A percentile compares a stretch with the other conserved stretches of the same genome.
Conservation (phyloP, 2,888 invertebrate species). For the Diarsia brunnea region DNA sequence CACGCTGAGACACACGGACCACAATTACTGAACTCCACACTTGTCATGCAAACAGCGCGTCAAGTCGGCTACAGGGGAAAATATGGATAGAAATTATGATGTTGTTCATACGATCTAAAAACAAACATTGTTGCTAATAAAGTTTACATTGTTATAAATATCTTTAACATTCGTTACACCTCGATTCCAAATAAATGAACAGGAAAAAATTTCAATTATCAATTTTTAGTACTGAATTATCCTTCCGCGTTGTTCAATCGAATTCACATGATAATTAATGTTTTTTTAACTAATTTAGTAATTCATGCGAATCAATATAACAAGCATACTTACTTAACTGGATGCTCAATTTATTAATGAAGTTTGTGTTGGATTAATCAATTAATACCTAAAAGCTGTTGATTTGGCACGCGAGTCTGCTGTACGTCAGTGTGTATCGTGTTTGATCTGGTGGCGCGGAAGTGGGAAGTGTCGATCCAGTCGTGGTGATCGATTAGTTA, state of each 20-base stretch:
- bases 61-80: neutral
- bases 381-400: conserved; percentile 16
- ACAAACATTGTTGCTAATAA: neutral
- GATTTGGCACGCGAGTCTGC: conserved; percentile 13
- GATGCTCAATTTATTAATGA: conserved; percentile 31
- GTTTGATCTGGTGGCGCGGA: conserved; percentile 53
- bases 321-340: conserved; percentile 6
- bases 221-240: conserved; percentile 22
- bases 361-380: neutral
- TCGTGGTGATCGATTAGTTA: conserved; percentile 47
- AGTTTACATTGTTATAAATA: conserved; percentile 12
- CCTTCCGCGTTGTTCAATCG: conserved; percentile 47
- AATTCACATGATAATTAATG: conserved; percentile 26
- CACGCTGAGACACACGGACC: conserved; percentile 1
- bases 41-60: neutral
- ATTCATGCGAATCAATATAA: conserved; percentile 21
- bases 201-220: conserved; percentile 22
- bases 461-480: conserved; percentile 56
- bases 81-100: neutral
- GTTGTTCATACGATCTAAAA: neutral
- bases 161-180: conserved; percentile 23
- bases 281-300: conserved; percentile 7
- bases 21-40: neutral
- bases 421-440: conserved; percentile 25
- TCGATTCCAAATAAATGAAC: conserved; percentile 35